Conservation (phyloP, 92 coral and sea anemone species). For the Montipora capitata region DNA sequence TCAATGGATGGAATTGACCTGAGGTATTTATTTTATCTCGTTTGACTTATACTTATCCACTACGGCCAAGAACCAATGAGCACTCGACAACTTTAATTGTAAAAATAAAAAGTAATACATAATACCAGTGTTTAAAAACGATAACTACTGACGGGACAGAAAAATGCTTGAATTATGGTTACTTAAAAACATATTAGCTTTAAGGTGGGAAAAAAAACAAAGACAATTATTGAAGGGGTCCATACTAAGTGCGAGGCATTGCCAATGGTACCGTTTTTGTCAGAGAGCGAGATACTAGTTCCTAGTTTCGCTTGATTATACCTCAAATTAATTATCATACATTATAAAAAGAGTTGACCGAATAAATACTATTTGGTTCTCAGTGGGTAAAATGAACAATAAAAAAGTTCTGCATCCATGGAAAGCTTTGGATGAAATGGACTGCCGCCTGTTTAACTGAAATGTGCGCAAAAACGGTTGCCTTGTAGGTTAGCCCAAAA, state of each 20-base stretch:
- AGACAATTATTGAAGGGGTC: background rate
- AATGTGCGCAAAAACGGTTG: too few species aligned
- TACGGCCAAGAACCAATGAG: background rate
- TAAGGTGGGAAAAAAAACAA: too few species aligned
- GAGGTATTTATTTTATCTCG: background rate
- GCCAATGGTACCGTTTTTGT: too few species aligned
- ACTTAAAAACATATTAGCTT: background rate
- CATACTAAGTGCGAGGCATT: background rate
- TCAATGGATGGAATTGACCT: too few species aligned
- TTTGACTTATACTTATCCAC: background rate
- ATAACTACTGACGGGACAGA: background rate
- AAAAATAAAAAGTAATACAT: background rate
- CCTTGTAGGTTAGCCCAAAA: too few species aligned
- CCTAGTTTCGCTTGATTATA: background rate
- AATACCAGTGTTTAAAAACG: background rate
- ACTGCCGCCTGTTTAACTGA: too few species aligned
- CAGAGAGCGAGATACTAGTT: background rate
- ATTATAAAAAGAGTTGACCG: too few species aligned
- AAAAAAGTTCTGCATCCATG: too few species aligned
- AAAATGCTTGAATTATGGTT: background rate
- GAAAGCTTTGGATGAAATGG: too few species aligned
- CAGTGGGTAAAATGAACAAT: too few species aligned
- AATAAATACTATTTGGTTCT: too few species aligned
- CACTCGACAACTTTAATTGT: background rate
- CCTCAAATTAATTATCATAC: background rate